phyloP scores from a whole-genome alignment of 2,888 invertebrate species.

The Tromatobia lineatoria region DNA sequence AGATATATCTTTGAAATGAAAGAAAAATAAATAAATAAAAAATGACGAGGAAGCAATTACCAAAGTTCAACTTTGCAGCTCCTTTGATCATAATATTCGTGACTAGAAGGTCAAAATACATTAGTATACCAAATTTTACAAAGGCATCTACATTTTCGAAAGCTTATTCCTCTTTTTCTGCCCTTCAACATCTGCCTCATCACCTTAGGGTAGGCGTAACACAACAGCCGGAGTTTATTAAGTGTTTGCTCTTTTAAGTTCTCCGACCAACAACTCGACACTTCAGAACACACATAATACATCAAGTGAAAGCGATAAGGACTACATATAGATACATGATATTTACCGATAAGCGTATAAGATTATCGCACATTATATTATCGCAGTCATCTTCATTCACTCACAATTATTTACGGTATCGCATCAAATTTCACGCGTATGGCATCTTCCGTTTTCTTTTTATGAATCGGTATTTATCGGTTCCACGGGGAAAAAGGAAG shows the following conservation, averaged over 20 bases:
- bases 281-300: constrained; percentile 3
- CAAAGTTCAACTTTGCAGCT: too few species aligned
- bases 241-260: constrained; percentile 53
- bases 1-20: too few species aligned
- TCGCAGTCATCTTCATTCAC: constrained; percentile 42
- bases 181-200: too few species aligned
- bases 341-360: constrained; percentile 44
- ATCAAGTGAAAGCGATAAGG: constrained; percentile 5
- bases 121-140: too few species aligned
- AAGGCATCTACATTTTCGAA: too few species aligned
- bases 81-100: too few species aligned
- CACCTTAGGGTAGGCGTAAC: constrained; percentile 51
- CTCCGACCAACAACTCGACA: constrained; percentile 8
- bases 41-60: too few species aligned
- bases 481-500: neutral
- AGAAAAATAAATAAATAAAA: too few species aligned
- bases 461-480: neutral
- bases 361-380: constrained; percentile 21
- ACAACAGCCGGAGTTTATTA: constrained; percentile 48
- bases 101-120: too few species aligned
- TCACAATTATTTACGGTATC: constrained; percentile 21
- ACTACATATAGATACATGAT: constrained; percentile 19
- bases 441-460: neutral
- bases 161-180: too few species aligned
- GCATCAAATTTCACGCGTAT: neutral